Conservation (phyloP, 2,888 invertebrate species). For the Leptinotarsa haldemani region DNA sequence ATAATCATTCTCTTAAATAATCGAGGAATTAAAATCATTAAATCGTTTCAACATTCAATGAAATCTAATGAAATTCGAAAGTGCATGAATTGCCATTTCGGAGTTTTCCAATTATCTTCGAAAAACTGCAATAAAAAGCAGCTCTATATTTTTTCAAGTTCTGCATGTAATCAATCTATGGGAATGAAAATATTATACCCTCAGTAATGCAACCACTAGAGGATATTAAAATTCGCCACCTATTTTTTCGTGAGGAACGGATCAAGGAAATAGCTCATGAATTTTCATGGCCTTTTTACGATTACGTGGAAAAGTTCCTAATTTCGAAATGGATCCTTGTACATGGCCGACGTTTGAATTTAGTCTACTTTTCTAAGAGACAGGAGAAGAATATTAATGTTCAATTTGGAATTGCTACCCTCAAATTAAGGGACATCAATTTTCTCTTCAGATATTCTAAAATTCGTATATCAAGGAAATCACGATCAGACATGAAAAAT, state of each 20-base stretch:
- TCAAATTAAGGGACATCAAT: not conserved
- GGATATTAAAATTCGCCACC: slow-evolving; percentile 38
- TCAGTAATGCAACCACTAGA: slow-evolving; percentile 31
- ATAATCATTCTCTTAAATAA: too few species aligned
- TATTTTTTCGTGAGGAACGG: slow-evolving; percentile 25
- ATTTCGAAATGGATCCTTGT: slow-evolving; percentile 40
- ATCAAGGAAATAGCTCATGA: slow-evolving; percentile 42
- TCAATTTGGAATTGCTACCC: slow-evolving; percentile 30
- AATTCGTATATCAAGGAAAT: not conserved
- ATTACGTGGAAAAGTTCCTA: slow-evolving; percentile 39
- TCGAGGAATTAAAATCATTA: too few species aligned
- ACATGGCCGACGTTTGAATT: slow-evolving; percentile 37
- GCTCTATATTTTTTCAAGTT: not conserved
- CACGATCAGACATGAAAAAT: not conserved
- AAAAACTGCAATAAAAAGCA: too few species aligned
- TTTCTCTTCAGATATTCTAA: not conserved
- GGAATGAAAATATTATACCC: slow-evolving; percentile 24
- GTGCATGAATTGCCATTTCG: not conserved
- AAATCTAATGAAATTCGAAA: not conserved
- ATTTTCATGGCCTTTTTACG: slow-evolving; percentile 40
- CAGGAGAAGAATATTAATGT: slow-evolving; percentile 37
- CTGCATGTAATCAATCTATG: slow-evolving; percentile 12
- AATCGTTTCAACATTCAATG: too few species aligned
- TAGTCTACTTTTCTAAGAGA: slow-evolving; percentile 28
- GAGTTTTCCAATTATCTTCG: not conserved